Evolutionary conservation across 2,888 invertebrate species (phyloP).

Genomic region (Macrophya alboannulata): DNA sequence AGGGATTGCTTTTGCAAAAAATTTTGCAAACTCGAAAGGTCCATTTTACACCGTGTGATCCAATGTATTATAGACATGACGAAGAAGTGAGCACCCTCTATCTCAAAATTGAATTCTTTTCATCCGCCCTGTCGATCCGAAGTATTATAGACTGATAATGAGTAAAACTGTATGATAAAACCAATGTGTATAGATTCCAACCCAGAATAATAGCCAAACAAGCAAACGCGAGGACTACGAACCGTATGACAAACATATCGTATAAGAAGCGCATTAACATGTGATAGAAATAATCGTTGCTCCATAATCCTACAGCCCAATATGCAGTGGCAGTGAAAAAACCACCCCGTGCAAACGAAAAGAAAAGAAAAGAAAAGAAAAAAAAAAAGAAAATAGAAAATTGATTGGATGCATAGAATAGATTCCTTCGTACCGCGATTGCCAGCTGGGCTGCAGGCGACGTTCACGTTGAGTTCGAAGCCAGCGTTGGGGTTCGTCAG

Average conservation of each 20-base stretch:
- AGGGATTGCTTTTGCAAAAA: too few relatives aligned
- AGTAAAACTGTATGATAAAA: neutral
- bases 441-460: slow-evolving; percentile 72
- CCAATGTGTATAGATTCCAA: neutral
- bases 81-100: neutral
- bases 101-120: neutral
- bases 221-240: neutral
- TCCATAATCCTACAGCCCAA: neutral
- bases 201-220: slow-evolving; percentile 22
- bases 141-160: neutral
- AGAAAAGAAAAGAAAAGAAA: neutral
- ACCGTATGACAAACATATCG: neutral
- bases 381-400: slow-evolving; percentile 9
- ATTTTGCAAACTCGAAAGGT: too few relatives aligned
- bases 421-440: slow-evolving; percentile 69
- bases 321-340: slow-evolving; percentile 4
- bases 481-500: slow-evolving; percentile 75
- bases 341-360: neutral
- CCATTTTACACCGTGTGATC: too few relatives aligned
- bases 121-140: neutral
- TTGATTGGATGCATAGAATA: neutral
- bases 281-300: neutral
- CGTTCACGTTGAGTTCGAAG: slow-evolving; percentile 75
- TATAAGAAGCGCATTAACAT: neutral
- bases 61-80: neutral